Evolutionary conservation across 2,113 vertebrate genomes (phyloP), one percentile per base, ranked within the genome.

Genomic region (Sakesphorus luctuosus): DNA sequence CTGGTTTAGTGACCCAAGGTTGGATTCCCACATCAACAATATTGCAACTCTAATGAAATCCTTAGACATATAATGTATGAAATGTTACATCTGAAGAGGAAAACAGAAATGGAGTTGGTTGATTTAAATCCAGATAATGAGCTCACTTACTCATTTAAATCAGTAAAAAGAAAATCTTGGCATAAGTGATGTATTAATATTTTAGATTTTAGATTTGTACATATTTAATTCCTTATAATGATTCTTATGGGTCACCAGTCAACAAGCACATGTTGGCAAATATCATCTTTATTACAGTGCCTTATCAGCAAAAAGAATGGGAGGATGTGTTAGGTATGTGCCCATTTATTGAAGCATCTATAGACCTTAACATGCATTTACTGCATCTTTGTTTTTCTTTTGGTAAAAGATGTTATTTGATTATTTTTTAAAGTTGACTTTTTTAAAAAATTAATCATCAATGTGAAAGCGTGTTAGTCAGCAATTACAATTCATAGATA

Each of bases 111-210:
- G 18, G 20, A 12, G 4, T 67, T 81, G 26, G 33, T 71, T 81
- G 68, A 38, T 86, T 93, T 84, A 94, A 80, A 73, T 80, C 23
- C 55, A 91, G 76, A 9, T 91, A 77, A 73, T 88, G 62, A 93
- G 50, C 29, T 92, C 47, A 63, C 11, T 44, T 83, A 69, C 13
- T 92, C 10, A 66, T 78, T 92, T 71, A 84, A 55, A 73, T 66
- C 55, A 62, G 35, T 65, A 62, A 75, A 80, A 88, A 80, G 18
- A 47, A 69, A 74, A 77, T 72, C 16, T 78, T 81, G 49, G 11
- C 19, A 2, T 77, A 62, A 80, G 36, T 38, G 43, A 63, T 78
- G 10, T 8, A 47, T 86, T 84, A 61, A 31, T 65, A 56, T 72
- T 72, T 83, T 63, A 25, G 43, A 21, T 58, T 82, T 76, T 52